A percentile compares a stretch with the other conserved stretches of the same genome.
phyloP scores from a whole-genome alignment of 1,140 invertebrate species.

The Caenorhabditis brenneri region DNA sequence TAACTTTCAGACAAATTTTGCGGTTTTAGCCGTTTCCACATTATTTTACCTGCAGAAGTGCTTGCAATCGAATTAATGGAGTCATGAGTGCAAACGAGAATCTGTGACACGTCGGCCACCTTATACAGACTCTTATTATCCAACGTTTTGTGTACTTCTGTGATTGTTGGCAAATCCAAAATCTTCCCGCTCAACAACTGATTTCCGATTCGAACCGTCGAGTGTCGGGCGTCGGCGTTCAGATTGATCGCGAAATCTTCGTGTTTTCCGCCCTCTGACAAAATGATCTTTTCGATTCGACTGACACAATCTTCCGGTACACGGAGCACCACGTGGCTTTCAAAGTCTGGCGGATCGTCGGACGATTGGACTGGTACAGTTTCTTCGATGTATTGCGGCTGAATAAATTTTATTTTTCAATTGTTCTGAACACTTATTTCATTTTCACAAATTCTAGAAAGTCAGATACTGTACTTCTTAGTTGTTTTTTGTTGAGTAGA shows the following conservation, averaged over 20 bases:
- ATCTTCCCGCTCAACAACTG: slow-evolving; percentile 60
- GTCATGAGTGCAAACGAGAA: slow-evolving; percentile 59
- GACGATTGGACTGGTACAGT: background rate
- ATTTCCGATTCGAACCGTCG: slow-evolving; percentile 58
- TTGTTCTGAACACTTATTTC: no score
- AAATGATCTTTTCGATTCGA: slow-evolving; percentile 43
- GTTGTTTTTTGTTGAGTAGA: background rate
- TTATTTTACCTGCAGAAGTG: no score
- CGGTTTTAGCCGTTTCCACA: no score
- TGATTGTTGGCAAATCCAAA: slow-evolving; percentile 66
- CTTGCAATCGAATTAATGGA: background rate
- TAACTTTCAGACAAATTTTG: no score
- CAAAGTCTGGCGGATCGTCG: slow-evolving; percentile 63
- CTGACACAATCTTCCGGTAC: slow-evolving; percentile 60
- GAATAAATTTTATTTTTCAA: no score
- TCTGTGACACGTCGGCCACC: slow-evolving; percentile 66
- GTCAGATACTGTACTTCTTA: no score
- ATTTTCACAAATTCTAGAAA: no score
- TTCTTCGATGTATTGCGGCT: slow-evolving; percentile 1
- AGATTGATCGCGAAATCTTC: slow-evolving; percentile 46
- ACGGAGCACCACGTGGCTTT: slow-evolving; percentile 66
- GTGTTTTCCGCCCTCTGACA: background rate
- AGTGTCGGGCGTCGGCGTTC: slow-evolving; percentile 59
- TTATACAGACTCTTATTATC: slow-evolving; percentile 68
- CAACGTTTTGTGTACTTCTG: slow-evolving; percentile 68